These are phyloP conservation scores for Sarcophaga carnaria DNA, from an alignment of 2,888 invertebrate species.

Conservation along the genomic window DNA sequence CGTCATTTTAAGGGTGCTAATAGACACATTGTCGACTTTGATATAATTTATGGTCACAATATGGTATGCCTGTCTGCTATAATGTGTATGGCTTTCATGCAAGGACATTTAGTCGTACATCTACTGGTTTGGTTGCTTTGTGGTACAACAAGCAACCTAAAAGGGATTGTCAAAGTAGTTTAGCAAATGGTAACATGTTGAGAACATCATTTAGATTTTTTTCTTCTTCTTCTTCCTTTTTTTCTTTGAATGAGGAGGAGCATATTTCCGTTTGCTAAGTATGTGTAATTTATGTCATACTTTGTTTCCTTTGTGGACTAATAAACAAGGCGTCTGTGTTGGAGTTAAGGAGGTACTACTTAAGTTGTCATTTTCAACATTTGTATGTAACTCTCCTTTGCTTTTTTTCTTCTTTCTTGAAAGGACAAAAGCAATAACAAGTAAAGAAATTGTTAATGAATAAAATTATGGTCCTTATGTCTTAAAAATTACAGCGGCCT, in stretches of 20 bases:
- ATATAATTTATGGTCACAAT: conserved; percentile 56
- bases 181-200: conserved; percentile 49
- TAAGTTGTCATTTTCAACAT: conserved; percentile 52
- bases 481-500: no score
- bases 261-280: conserved; percentile 4
- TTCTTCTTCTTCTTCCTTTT: conserved; percentile 8
- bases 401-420: no score
- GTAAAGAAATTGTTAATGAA: no score
- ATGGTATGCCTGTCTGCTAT: conserved; percentile 9
- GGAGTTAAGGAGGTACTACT: conserved; percentile 26
- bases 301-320: not conserved
- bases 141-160: conserved; percentile 15
- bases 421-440: not conserved
- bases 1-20: conserved; percentile 68
- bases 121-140: conserved; percentile 12
- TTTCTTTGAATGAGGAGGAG: not conserved
- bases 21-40: conserved; percentile 64
- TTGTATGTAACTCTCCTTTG: conserved; percentile 2
- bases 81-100: not conserved
- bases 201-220: conserved; percentile 23
- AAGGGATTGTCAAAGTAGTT: conserved; percentile 37
- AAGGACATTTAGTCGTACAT: conserved; percentile 3
- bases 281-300: conserved; percentile 15
- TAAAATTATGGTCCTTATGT: no score
- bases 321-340: not conserved